Evolutionary conservation across 64 coral and sea anemone species (phyloP).

Genomic region (Dendronephthya gigantea): DNA sequence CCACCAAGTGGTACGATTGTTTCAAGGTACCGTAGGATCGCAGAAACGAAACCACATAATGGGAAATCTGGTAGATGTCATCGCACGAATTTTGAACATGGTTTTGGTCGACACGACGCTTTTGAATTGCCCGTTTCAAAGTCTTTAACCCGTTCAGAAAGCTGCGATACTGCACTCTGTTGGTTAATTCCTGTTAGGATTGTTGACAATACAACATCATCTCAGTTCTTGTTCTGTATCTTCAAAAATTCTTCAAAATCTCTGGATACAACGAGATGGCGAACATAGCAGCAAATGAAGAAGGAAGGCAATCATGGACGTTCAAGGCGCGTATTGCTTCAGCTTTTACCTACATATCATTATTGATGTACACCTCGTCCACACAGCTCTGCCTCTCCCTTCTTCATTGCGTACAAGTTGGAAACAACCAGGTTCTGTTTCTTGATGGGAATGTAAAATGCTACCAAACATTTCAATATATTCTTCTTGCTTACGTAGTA

Average conservation of each 20-base stretch:
- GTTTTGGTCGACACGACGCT: not conserved
- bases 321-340: not conserved
- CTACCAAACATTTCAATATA: constrained; percentile 3
- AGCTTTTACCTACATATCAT: not conserved
- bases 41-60: not conserved
- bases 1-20: not conserved
- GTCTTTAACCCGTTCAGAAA: not conserved
- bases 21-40: not conserved
- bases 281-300: not conserved
- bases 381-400: not conserved
- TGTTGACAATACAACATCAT: not conserved
- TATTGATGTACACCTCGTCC: not conserved
- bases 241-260: not conserved
- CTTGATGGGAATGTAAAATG: not conserved
- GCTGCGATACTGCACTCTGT: not conserved
- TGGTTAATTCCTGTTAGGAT: not conserved
- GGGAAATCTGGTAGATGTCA: not conserved
- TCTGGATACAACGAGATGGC: not conserved
- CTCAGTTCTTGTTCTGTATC: not conserved
- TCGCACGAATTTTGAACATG: not conserved
- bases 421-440: not conserved
- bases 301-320: not conserved
- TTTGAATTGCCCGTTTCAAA: not conserved
- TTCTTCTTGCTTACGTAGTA: not conserved
- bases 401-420: not conserved